Conservation (phyloP, 2,797 vertebrate species). For the Neosalanx taihuensis region DNA sequence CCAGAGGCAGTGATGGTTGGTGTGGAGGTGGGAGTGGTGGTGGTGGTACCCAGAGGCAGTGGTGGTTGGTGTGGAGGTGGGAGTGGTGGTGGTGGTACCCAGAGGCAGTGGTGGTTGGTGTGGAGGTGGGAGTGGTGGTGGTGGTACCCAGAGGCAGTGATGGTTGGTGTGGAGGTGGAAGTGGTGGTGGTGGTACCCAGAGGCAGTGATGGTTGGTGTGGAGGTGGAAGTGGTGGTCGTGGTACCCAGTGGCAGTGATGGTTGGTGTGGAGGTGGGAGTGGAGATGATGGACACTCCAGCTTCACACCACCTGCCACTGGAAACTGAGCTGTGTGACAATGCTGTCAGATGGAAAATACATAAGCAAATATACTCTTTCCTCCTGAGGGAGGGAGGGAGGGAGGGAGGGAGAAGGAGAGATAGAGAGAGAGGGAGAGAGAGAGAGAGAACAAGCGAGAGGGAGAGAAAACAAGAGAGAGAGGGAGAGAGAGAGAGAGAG, state of each 20-base stretch:
- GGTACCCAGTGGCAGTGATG: neutral
- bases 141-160: too few relatives aligned
- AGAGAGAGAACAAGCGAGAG: neutral
- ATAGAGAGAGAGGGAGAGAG: slow-evolving; percentile 24
- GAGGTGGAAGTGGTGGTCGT: too few relatives aligned
- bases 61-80: too few relatives aligned
- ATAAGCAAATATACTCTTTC: neutral
- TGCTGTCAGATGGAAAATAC: neutral
- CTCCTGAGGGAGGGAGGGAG: slow-evolving; percentile 12
- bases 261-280: neutral
- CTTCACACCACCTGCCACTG: neutral
- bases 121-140: too few relatives aligned
- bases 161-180: too few relatives aligned
- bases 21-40: too few relatives aligned
- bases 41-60: too few relatives aligned
- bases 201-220: too few relatives aligned
- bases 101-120: too few relatives aligned
- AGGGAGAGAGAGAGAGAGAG: neutral
- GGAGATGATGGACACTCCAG: neutral
- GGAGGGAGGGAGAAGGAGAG: slow-evolving; percentile 1
- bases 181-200: too few relatives aligned
- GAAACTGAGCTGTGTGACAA: neutral
- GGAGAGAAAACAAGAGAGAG: neutral
- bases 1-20: too few relatives aligned
- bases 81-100: too few relatives aligned